Evolutionary conservation across 2,888 invertebrate species (phyloP).

Genomic region (Watsonalla cultraria): DNA sequence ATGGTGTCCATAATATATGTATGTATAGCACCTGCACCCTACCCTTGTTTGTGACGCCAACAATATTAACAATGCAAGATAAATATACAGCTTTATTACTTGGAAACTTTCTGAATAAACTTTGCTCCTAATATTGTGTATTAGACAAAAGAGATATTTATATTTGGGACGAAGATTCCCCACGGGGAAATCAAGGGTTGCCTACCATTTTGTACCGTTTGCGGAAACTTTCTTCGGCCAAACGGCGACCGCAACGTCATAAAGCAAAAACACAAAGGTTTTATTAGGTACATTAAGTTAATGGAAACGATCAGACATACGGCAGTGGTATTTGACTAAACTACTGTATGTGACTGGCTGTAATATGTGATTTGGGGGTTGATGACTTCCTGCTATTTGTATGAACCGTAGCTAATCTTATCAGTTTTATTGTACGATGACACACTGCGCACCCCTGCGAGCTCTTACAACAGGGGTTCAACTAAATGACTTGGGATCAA

Average conservation of each 20-base stretch:
- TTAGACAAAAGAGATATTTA: conserved; percentile 46
- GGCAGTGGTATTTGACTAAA: conserved; percentile 47
- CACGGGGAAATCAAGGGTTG: conserved; percentile 49
- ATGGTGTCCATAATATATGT: background rate
- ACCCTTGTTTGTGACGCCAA: background rate
- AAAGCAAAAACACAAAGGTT: conserved; percentile 68
- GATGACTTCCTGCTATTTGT: background rate
- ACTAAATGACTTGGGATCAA: background rate
- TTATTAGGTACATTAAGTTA: conserved; percentile 67
- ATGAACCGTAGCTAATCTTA: background rate
- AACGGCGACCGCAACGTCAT: conserved; percentile 50
- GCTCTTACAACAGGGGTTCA: background rate
- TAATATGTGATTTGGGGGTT: background rate
- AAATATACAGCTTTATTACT: conserved; percentile 16
- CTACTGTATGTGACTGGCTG: conserved; percentile 32
- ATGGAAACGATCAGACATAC: conserved; percentile 59
- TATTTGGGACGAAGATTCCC: conserved; percentile 39
- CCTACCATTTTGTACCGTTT: conserved; percentile 26
- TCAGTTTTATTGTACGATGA: background rate
- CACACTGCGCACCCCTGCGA: background rate
- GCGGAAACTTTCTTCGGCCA: conserved; percentile 34
- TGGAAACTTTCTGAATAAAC: conserved; percentile 29
- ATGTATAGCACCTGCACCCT: background rate
- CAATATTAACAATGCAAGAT: background rate
- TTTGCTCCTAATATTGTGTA: conserved; percentile 31